Conservation (phyloP, 2,797 vertebrate genomes). For the Phaenicophaeus curvirostris region DNA sequence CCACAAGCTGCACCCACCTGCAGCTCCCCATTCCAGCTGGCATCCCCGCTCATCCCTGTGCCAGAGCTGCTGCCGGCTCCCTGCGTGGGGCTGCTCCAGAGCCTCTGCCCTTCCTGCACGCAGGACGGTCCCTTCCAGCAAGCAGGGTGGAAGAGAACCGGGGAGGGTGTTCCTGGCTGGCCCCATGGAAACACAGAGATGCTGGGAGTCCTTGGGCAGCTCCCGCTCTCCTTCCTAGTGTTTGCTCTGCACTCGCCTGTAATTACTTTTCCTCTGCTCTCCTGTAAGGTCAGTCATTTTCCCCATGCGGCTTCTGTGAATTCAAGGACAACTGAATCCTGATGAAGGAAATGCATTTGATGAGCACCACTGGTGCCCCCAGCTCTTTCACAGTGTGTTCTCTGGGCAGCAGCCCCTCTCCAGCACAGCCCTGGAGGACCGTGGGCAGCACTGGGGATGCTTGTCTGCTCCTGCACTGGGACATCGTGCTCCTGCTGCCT, state of each 20-base stretch:
- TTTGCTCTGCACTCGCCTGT: not conserved
- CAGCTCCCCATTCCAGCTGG: not conserved
- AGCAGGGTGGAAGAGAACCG: not conserved
- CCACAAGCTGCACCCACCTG: not conserved
- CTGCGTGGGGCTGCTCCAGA: not conserved
- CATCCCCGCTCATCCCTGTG: not conserved
- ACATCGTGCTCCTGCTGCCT: accelerated
- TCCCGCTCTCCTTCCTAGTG: not conserved
- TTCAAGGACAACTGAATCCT: not conserved
- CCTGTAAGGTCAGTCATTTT: not conserved
- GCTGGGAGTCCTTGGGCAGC: not conserved
- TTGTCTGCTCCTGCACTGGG: accelerated
- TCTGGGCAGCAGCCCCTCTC: too few species aligned
- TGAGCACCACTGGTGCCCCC: not conserved
- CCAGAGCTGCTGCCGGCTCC: too few species aligned
- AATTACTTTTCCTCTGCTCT: not conserved
- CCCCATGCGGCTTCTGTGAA: not conserved
- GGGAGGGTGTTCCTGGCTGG: not conserved
- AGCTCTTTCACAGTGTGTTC: accelerated
- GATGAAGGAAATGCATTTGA: accelerated
- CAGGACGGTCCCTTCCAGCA: not conserved
- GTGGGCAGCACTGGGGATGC: not conserved
- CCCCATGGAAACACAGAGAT: not conserved
- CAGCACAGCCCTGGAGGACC: not conserved
- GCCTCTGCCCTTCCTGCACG: not conserved